Evolutionary conservation across 2,113 vertebrate species (phyloP).

Genomic region (Sarotherodon lohbergeri): DNA sequence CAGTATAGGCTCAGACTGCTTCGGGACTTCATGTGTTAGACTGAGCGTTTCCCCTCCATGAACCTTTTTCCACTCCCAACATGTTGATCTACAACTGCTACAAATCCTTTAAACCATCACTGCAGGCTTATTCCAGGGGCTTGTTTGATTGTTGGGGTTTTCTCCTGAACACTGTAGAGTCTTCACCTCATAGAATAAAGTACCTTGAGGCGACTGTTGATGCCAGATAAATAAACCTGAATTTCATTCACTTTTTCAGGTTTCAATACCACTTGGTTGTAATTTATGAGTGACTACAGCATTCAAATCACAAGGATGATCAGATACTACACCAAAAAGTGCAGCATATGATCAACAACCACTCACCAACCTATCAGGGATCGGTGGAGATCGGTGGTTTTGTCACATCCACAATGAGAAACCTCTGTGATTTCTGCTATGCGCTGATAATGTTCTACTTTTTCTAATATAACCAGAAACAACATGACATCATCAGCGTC

Average conservation of each 20-base stretch:
- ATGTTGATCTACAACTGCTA: too few species aligned
- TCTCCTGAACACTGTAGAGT: not conserved
- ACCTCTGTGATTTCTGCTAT: not conserved
- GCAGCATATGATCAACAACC: not conserved
- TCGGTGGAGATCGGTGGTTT: not conserved
- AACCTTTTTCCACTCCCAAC: too few species aligned
- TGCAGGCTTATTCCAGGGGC: not conserved
- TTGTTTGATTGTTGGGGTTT: not conserved
- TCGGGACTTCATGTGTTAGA: too few species aligned
- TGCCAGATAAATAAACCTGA: not conserved
- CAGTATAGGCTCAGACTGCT: too few species aligned
- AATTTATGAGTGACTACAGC: not conserved
- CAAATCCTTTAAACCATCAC: too few species aligned
- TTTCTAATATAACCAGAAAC: not conserved
- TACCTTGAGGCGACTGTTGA: not conserved
- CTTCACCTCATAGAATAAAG: not conserved
- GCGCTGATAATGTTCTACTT: not conserved
- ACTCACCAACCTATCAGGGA: not conserved
- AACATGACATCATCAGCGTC: not conserved
- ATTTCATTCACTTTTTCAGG: not conserved
- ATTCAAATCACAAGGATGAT: not conserved
- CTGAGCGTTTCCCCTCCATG: too few species aligned
- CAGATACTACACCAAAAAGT: not conserved
- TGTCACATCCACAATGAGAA: not conserved
- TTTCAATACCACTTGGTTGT: not conserved